Conservation (phyloP, 2,888 invertebrate genomes). For the Melanargia galathea region DNA sequence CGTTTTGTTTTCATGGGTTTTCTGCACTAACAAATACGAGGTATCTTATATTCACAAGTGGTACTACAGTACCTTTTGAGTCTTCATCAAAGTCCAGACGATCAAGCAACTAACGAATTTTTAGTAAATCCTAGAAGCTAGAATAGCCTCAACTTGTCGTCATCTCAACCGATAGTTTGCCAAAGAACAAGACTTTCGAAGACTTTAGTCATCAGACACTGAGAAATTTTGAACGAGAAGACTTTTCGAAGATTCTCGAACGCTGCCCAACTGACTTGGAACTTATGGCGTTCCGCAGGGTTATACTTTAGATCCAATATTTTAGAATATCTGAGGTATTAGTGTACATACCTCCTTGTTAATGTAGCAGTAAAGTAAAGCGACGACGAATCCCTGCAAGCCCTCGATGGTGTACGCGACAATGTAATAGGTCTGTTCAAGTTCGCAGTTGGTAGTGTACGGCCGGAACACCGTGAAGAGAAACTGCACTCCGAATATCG, state of each 20-base stretch:
- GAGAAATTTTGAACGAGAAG: too few relatives aligned
- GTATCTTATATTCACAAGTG: not conserved
- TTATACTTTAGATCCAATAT: not conserved
- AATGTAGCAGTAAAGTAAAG: constrained; percentile 85
- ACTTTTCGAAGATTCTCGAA: too few relatives aligned
- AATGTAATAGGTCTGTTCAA: constrained; percentile 82
- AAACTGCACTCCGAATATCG: constrained; percentile 87
- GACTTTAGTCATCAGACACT: too few relatives aligned
- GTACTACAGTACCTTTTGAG: not conserved
- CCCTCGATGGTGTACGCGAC: constrained; percentile 83
- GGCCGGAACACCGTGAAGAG: constrained; percentile 83
- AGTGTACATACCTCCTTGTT: constrained; percentile 82
- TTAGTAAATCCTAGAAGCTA: not conserved
- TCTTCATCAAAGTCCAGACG: not conserved
- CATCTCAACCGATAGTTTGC: too few relatives aligned
- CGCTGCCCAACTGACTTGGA: too few relatives aligned
- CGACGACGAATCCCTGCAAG: constrained; percentile 84
- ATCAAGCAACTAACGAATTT: not conserved
- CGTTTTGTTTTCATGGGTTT: too few relatives aligned
- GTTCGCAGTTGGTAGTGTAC: constrained; percentile 71
- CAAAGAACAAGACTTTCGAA: too few relatives aligned
- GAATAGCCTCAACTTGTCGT: too few relatives aligned
- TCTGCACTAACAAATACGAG: not conserved
- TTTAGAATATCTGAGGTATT: not conserved
- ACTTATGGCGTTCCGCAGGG: not conserved